Evolutionary conservation across 2,113 vertebrate species (phyloP).

Genomic region (Pachycephala philippinensis): DNA sequence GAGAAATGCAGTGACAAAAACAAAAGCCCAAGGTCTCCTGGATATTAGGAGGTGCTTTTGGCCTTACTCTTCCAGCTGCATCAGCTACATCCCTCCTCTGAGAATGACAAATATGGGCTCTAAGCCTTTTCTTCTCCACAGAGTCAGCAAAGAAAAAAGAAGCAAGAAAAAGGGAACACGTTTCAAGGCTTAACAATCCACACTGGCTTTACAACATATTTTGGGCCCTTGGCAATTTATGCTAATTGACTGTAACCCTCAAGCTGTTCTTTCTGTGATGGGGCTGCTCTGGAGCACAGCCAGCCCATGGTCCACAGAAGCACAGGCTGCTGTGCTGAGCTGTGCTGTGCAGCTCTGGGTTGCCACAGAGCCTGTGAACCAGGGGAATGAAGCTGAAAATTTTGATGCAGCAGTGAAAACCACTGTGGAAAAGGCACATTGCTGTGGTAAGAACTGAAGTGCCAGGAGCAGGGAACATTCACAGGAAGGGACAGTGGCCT

Average conservation of each 20-base stretch:
- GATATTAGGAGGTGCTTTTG: not conserved
- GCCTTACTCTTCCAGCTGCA: not conserved
- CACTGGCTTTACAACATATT: not conserved
- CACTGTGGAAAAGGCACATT: not conserved
- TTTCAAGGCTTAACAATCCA: not conserved
- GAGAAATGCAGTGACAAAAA: not conserved
- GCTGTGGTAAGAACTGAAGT: not conserved
- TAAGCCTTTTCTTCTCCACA: not conserved
- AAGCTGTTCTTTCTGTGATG: not conserved
- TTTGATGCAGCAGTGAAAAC: not conserved
- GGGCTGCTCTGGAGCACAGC: not conserved
- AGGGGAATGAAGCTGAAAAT: not conserved
- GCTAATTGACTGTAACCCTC: slow-evolving; percentile 6
- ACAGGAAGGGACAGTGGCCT: not conserved
- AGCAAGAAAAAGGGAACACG: not conserved
- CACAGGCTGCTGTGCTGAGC: not conserved
- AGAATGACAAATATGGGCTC: not conserved
- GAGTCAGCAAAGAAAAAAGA: not conserved
- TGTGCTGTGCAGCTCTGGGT: accelerated
- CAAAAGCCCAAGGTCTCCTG: not conserved
- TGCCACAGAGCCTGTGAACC: not conserved
- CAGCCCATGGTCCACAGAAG: not conserved
- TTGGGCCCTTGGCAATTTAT: slow-evolving; percentile 7
- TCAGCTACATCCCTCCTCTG: not conserved
- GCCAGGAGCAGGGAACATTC: not conserved